Conservation (phyloP, 2,113 vertebrate species). For the western clawed frog (Xenopus tropicalis) region UCB_Xtro_10.0 CM004445.2:69051501-69052000, state of each 20-base stretch:
- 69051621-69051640: too few species aligned
- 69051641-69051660: too few species aligned
- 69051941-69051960: conserved; percentile 1
- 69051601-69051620: too few species aligned
- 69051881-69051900: conserved; percentile 21
- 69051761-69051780: conserved; percentile 10
- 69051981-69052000: too few species aligned
- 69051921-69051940: conserved; percentile 38
- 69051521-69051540: too few species aligned
- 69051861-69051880: conserved; percentile 37
- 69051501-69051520: too few species aligned
- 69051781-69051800: conserved; percentile 27
- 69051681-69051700: not conserved
- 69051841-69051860: conserved; percentile 37
- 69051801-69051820: conserved; percentile 23
- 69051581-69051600: too few species aligned
- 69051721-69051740: conserved; percentile 4
- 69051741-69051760: conserved; percentile 11
- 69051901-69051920: conserved; percentile 30
- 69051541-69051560: too few species aligned
- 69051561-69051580: too few species aligned
- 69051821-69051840: conserved; percentile 31
- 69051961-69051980: conserved; percentile 5
- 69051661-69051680: too few species aligned
- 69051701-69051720: conserved; percentile 6